phyloP scores from a whole-genome alignment of 1,140 invertebrate genomes.

The Psix sp. region DNA sequence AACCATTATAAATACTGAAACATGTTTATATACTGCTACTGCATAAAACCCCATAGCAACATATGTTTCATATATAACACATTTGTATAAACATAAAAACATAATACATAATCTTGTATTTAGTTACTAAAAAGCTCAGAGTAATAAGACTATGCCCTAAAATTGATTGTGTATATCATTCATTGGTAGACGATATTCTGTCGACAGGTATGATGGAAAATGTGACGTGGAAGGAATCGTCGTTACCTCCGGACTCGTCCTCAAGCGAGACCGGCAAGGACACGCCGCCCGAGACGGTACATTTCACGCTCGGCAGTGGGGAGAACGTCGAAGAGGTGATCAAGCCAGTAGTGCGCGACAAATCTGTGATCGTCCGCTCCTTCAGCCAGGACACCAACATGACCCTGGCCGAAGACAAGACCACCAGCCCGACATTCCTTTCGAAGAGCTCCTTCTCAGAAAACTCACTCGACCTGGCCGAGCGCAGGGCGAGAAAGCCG shows the following conservation, averaged over 20 bases:
- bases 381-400: constrained; percentile 73
- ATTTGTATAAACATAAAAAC: too few relatives aligned
- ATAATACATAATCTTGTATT: too few relatives aligned
- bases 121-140: too few relatives aligned
- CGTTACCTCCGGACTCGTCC: constrained; percentile 73
- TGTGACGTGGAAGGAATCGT: constrained; percentile 73
- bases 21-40: too few relatives aligned
- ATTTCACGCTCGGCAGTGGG: constrained; percentile 65
- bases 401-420: constrained; percentile 59
- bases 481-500: constrained; percentile 55
- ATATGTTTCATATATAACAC: too few relatives aligned
- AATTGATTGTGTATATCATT: constrained; percentile 22
- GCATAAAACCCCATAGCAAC: too few relatives aligned
- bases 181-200: constrained; percentile 61
- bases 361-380: constrained; percentile 64
- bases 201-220: constrained; percentile 69
- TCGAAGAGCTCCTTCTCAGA: constrained; percentile 76
- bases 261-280: constrained; percentile 74
- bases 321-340: constrained; percentile 56
- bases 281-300: constrained; percentile 71
- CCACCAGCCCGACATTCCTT: constrained; percentile 63
- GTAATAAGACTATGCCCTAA: too few relatives aligned
- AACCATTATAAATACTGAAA: too few relatives aligned
- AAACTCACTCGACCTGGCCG: constrained; percentile 63
- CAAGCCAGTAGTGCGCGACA: constrained; percentile 44